A percentile compares a stretch with the other conserved stretches of the same genome.
phyloP scores from a whole-genome alignment of 2,113 vertebrate species.

The Dipodomys ordii region DNA sequence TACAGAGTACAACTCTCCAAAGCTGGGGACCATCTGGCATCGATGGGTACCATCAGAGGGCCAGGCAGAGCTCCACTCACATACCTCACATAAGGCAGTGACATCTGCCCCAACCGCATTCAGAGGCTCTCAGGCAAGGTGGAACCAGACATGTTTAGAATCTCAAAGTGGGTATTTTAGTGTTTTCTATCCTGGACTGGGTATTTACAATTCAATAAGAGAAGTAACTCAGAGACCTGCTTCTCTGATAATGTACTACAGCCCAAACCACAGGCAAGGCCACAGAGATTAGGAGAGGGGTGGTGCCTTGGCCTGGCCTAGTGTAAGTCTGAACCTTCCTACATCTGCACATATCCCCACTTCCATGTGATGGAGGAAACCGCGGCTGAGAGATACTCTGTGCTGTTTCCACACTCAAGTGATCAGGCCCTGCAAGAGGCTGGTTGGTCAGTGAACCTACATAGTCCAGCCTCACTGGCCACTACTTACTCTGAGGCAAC shows the following conservation, averaged over 20 bases:
- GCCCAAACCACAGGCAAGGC: background rate
- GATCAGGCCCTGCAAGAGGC: rapidly evolving
- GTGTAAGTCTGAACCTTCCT: background rate
- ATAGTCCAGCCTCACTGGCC: rapidly evolving
- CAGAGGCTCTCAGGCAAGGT: slow-evolving; percentile 18
- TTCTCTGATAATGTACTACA: slow-evolving; percentile 66
- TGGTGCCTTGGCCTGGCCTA: rapidly evolving
- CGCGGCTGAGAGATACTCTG: background rate
- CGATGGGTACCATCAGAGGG: too few species aligned
- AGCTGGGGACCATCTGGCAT: background rate
- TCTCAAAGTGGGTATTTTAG: slow-evolving; percentile 71
- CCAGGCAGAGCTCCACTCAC: too few species aligned
- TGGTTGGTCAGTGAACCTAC: rapidly evolving
- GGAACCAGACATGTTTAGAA: slow-evolving; percentile 56
- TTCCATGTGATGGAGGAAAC: background rate
- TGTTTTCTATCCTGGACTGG: slow-evolving; percentile 65
- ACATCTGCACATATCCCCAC: background rate
- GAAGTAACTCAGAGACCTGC: slow-evolving; percentile 54
- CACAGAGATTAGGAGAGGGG: too few species aligned
- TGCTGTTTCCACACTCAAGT: background rate
- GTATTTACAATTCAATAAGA: slow-evolving; percentile 79
- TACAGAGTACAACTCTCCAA: background rate
- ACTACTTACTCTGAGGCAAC: rapidly evolving
- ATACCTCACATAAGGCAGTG: background rate
- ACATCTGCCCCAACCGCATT: slow-evolving; percentile 17